Percentiles rank a stretch among this genome's conserved stretches.
Conservation (phyloP, 2,888 invertebrate species). For the Cryptus armator region DNA sequence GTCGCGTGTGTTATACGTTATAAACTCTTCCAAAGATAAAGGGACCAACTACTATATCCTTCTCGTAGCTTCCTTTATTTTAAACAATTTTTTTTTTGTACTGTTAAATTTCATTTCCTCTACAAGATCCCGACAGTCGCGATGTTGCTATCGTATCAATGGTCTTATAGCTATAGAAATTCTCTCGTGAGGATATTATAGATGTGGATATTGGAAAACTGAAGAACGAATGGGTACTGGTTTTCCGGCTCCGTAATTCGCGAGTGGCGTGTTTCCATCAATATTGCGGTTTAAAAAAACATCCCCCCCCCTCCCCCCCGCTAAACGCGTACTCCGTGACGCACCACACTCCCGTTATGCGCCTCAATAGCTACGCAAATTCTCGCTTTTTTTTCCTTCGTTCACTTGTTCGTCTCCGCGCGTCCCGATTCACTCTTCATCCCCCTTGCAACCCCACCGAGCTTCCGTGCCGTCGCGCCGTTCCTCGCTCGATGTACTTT, state of each 20-base stretch:
- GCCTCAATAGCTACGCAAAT: constrained; percentile 57
- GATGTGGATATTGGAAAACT: not conserved
- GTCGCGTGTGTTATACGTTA: constrained; percentile 12
- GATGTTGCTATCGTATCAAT: not conserved
- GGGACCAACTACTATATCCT: constrained; percentile 5
- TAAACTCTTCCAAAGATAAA: constrained; percentile 40
- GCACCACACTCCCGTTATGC: constrained; percentile 30
- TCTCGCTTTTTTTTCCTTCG: constrained; percentile 48
- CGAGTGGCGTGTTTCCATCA: constrained; percentile 51
- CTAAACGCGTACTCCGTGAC: constrained; percentile 32
- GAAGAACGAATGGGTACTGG: constrained; percentile 22
- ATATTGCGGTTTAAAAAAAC: constrained; percentile 40
- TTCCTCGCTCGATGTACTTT: constrained; percentile 44
- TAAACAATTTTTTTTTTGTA: constrained; percentile 21
- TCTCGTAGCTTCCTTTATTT: not conserved
- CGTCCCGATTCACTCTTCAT: constrained; percentile 18
- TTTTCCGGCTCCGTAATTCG: constrained; percentile 57
- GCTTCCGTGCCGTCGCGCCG: constrained; percentile 24
- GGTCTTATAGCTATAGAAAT: not conserved
- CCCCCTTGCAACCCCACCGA: not conserved
- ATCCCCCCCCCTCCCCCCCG: not conserved
- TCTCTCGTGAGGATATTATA: not conserved
- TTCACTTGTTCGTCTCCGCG: constrained; percentile 21
- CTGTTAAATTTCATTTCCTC: constrained; percentile 39
- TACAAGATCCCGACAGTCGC: constrained; percentile 9